Conservation (phyloP, 2,888 invertebrate species). For the Brachypalpus laphriformis region DNA sequence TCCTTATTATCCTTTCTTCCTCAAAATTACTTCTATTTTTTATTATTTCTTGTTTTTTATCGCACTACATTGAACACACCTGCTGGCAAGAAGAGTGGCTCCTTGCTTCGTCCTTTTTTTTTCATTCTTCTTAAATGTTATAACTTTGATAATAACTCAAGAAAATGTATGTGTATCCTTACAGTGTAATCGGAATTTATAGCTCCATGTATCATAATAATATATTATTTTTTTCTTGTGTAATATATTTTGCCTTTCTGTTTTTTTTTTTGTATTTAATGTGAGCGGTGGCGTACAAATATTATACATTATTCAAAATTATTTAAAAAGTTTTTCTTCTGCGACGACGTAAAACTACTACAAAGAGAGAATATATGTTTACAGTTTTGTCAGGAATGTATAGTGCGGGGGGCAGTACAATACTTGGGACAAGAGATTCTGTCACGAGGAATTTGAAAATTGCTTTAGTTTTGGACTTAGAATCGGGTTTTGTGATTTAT, state of each 20-base stretch:
- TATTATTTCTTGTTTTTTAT: constrained; percentile 34
- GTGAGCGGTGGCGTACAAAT: constrained; percentile 42
- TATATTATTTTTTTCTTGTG: constrained; percentile 48
- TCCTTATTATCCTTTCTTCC: constrained; percentile 1
- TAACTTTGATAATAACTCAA: constrained; percentile 73
- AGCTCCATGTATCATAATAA: constrained; percentile 73
- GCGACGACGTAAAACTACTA: constrained; percentile 39
- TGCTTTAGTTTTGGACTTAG: neutral
- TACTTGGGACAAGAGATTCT: neutral
- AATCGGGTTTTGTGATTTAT: neutral
- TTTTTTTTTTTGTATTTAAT: constrained; percentile 35
- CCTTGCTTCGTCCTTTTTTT: constrained; percentile 39
- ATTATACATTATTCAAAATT: constrained; percentile 69
- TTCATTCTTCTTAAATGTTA: constrained; percentile 68
- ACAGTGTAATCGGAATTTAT: constrained; percentile 70
- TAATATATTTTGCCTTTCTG: constrained; percentile 36
- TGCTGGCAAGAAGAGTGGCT: constrained; percentile 45
- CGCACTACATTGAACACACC: constrained; percentile 61
- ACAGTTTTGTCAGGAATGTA: constrained; percentile 18
- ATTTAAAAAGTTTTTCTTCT: constrained; percentile 62
- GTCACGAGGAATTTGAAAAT: neutral
- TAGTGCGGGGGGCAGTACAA: neutral
- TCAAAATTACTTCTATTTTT: constrained; percentile 21
- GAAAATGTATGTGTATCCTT: constrained; percentile 52
- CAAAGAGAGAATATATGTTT: constrained; percentile 12